Conservation (phyloP, 1,140 invertebrate genomes). For the Heliconius nattereri region DNA sequence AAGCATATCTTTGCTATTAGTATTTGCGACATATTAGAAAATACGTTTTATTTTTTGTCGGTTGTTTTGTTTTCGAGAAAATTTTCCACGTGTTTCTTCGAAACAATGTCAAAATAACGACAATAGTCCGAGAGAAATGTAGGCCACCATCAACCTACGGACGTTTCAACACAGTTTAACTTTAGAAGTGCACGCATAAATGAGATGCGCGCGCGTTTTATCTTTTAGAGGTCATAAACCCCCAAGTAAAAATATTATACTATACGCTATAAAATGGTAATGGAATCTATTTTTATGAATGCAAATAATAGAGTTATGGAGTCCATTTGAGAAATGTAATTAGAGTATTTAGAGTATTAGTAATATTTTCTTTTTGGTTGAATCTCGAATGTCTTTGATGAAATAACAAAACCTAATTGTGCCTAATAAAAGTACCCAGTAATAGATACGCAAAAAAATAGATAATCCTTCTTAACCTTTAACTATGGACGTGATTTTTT, state of each 20-base stretch:
- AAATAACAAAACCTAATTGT: too few relatives aligned
- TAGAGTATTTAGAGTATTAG: too few relatives aligned
- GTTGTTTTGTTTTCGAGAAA: too few relatives aligned
- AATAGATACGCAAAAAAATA: too few relatives aligned
- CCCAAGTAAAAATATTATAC: not conserved
- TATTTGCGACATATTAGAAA: too few relatives aligned
- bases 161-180: slow-evolving; percentile 5
- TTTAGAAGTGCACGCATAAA: slow-evolving; percentile 10
- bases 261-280: not conserved
- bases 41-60: too few relatives aligned
- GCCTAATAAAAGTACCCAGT: too few relatives aligned
- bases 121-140: not conserved
- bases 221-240: slow-evolving; percentile 11
- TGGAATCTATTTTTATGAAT: slow-evolving; percentile 1
- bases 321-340: too few relatives aligned
- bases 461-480: not conserved
- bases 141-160: slow-evolving; percentile 6
- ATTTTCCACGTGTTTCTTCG: not conserved
- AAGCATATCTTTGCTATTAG: too few relatives aligned
- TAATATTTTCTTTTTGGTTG: too few relatives aligned
- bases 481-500: too few relatives aligned
- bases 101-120: not conserved
- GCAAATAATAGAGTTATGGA: not conserved
- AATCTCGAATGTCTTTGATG: too few relatives aligned
- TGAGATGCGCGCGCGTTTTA: slow-evolving; percentile 9